A percentile compares a stretch with the other conserved stretches of the same genome.
These are phyloP conservation scores for Habrosyne pyritoides DNA, from an alignment of 2,888 invertebrate genomes.

Conservation along the genomic window DNA sequence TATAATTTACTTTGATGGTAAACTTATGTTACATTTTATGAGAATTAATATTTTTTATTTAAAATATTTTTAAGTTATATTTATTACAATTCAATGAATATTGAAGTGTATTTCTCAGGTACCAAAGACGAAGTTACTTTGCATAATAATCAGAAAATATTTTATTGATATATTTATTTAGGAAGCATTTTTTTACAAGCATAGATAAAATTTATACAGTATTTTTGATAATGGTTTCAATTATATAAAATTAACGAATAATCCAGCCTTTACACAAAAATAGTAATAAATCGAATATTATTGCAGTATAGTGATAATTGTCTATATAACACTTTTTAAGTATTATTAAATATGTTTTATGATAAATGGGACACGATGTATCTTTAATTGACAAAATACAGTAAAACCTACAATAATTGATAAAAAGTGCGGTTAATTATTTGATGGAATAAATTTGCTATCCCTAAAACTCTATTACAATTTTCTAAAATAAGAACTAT, in stretches of 20 bases:
- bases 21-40: conserved; percentile 60
- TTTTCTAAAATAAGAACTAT: too few species aligned
- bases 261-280: conserved; percentile 53
- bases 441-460: conserved; percentile 28
- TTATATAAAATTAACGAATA: conserved; percentile 19
- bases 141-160: neutral
- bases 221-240: conserved; percentile 19
- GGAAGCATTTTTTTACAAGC: conserved; percentile 16
- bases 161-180: neutral
- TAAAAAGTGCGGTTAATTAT: conserved; percentile 23
- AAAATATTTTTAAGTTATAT: conserved; percentile 17
- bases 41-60: conserved; percentile 16
- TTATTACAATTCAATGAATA: neutral
- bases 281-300: conserved; percentile 10
- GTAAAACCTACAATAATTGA: conserved; percentile 27
- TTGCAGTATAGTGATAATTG: neutral
- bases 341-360: neutral
- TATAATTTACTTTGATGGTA: conserved; percentile 65
- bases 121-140: conserved; percentile 17
- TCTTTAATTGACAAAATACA: conserved; percentile 47
- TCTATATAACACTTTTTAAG: neutral
- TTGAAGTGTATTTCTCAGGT: conserved; percentile 30
- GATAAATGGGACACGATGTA: conserved; percentile 4
- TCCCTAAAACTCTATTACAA: conserved; percentile 12
- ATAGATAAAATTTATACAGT: conserved; percentile 13